Base-by-base conservation (phyloP, 2,113 vertebrate genomes). In the Drymodes brunneopygia region DNA sequence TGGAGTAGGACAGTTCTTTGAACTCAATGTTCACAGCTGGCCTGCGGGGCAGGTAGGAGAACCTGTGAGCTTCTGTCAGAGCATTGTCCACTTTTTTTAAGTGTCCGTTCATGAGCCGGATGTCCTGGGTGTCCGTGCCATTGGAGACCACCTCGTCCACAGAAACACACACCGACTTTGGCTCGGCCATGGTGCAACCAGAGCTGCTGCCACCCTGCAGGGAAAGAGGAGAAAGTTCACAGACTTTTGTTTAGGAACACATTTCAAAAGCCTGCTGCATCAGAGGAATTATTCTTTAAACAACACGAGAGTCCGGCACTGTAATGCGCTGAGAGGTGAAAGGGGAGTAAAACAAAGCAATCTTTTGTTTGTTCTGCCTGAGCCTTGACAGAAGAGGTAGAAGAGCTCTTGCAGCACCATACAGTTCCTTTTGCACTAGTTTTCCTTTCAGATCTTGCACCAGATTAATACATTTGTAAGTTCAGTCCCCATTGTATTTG, bases 11-110 rank as follows among this genome's bases (percentile, higher is more conserved):
- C 7, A 99, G 97, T 42, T 99, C 98, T 90, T 98, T 99, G 95
- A 99, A 99, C 53, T 99, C 98, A 2, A 99, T 99, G 93, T 99
- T 99, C 92, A 99, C 99, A 0, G 99, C 98, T 1, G 99, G 99
- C 95, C 99, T 98, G 72, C 98, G 97, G 3, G 99, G 99, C 78
- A 99, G 90, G 48, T 99, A 99, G 38, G 99, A 99, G 86, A 99
- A 99, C 77, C 98, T 98, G 97, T 99, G 99, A 60, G 99, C 98
- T 94, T 99, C 99, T 0, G 98, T 98, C 86, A 99, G 97, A 62
- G 70, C 94, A 92, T 98, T 99, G 95, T 99, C 99, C 74, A 98
- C 95, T 64, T 99, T 99, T 60, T 98, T 99, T 31, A 98, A 89
- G 31, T 98, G 98, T 36, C 97, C 97, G 5, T 98, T 98, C 57